These are phyloP conservation scores for Phataginus tricuspis DNA, from an alignment of 2,797 vertebrate species.

Conservation along the genomic window DNA sequence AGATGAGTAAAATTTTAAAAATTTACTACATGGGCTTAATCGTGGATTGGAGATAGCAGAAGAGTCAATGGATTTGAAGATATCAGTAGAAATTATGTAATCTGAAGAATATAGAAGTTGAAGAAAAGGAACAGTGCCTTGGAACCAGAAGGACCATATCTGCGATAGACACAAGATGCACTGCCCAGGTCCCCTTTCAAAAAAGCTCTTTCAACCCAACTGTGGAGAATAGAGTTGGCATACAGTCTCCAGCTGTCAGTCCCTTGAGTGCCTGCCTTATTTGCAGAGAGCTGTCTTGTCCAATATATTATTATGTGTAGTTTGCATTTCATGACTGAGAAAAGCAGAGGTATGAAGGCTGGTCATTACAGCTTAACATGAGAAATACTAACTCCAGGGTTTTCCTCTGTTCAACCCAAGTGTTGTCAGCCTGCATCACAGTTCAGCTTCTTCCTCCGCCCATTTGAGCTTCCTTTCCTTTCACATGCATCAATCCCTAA, in stretches of 20 bases:
- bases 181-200: neutral
- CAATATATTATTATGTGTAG: neutral
- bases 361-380: neutral
- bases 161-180: neutral
- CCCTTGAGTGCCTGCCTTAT: neutral
- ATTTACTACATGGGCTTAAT: neutral
- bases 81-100: neutral
- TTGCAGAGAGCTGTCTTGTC: neutral
- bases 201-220: neutral
- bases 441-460: neutral
- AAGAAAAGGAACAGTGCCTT: neutral
- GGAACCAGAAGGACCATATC: neutral
- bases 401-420: neutral
- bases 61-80: neutral
- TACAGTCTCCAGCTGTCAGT: neutral
- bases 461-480: neutral
- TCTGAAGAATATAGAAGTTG: neutral
- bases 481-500: neutral
- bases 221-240: too few species aligned
- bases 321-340: neutral
- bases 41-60: neutral
- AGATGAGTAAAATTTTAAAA: neutral
- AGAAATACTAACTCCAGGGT: neutral
- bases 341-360: neutral
- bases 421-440: neutral